Evolutionary conservation across 2,888 invertebrate genomes (phyloP), one percentile per base, ranked within the genome.

Genomic region (Doris montereyensis): DNA sequence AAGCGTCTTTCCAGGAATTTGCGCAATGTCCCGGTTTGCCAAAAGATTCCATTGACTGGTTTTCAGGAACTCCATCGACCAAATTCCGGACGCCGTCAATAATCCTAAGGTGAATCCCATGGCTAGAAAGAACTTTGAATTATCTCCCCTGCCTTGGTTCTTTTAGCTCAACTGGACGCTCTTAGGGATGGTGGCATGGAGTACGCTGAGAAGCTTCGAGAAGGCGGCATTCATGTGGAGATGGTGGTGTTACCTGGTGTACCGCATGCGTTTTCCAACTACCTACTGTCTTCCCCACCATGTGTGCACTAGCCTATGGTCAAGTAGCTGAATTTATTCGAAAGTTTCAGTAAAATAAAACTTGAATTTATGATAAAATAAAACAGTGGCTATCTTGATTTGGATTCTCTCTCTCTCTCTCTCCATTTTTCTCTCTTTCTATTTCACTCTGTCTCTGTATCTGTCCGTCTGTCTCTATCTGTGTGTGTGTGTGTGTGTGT

Each of bases 81-180:
- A 74, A 2, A 73, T 78, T 10, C 74, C 78, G 2, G 57, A 67
- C 35, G 34, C 30, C 28, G 5, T 21, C 21, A 74, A 57, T n/a
- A 67, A 78, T 24, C 74, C 78, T 5, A 35, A 67, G 10, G 32
- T 74, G 57, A 78, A 78, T 28, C 72, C 65, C 8, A 78, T 78
- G 78, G 67, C n/a, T 2, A 35, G 74, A n/a, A 74, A 52, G 24
- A 78, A 78, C 41, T 68, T 68, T 2, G 78, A 26, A 3, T 32
- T 28, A 5, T 78, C 78, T 10, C 78, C 78, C 74, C 78, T 21
- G 78, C 74, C 24, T 35, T 78, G 26, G 24, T 78, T 28, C n/a
- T 78, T 26, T 35, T 78, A 26, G 78, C 78, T 17, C 74, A 78
- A 74, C 28, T 78, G 41, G 78, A 78, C 21, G 67, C 74, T 58